Percentiles rank a stretch among this genome's conserved stretches.
These are phyloP conservation scores for Anguilla anguilla DNA, from an alignment of 2,797 vertebrate genomes.

Conservation along the genomic window DNA sequence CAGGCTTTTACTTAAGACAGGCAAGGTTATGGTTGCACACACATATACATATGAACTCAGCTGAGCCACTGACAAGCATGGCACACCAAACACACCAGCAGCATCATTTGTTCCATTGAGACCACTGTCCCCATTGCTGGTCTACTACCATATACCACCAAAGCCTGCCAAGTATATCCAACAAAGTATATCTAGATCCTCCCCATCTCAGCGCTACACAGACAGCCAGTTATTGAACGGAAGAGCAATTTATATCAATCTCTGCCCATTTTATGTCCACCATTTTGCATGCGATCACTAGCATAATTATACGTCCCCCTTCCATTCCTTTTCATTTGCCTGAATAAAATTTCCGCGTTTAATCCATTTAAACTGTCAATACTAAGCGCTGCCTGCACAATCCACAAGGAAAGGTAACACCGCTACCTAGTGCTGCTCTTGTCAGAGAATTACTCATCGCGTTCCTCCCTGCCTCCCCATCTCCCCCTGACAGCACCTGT, in stretches of 20 bases:
- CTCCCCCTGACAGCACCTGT: neutral
- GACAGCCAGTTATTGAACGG: neutral
- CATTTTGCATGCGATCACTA: neutral
- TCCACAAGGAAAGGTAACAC: neutral
- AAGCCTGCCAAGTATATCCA: neutral
- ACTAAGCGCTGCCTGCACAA: neutral
- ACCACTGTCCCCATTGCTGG: neutral
- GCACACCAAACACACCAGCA: neutral
- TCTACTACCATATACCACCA: neutral
- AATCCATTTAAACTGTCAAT: neutral
- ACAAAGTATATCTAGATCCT: neutral
- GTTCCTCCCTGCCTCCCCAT: neutral
- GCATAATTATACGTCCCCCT: neutral
- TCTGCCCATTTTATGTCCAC: neutral
- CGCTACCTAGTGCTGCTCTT: neutral
- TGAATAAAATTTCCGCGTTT: neutral
- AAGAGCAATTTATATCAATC: neutral
- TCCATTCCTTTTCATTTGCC: neutral
- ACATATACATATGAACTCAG: neutral
- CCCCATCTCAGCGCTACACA: neutral
- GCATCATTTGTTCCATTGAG: neutral
- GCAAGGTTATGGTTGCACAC: neutral
- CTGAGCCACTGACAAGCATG: neutral
- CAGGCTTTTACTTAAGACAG: neutral
- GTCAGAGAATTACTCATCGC: neutral